Conservation (phyloP, 2,113 vertebrate genomes). For the Acinonyx jubatus region DNA sequence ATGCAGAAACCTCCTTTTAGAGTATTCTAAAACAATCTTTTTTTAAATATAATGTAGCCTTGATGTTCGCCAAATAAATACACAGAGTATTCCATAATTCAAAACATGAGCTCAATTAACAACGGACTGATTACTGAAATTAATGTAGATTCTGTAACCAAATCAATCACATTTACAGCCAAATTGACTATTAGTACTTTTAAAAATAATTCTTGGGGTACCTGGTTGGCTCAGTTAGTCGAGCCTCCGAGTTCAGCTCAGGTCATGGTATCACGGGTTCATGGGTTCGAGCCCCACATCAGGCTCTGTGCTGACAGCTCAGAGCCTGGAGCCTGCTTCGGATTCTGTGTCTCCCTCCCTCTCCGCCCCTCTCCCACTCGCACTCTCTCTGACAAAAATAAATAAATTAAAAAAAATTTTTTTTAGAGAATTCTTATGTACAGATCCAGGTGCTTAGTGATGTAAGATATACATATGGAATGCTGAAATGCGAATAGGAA, state of each 20-base stretch:
- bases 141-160: background rate
- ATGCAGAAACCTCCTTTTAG: background rate
- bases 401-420: too few species aligned
- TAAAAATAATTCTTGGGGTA: background rate
- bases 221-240: too few species aligned
- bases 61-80: slow-evolving; percentile 26
- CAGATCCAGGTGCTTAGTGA: background rate
- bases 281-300: too few species aligned
- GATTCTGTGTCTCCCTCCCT: too few species aligned
- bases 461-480: background rate
- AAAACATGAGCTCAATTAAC: background rate
- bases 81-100: background rate
- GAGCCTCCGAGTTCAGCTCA: too few species aligned
- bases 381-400: too few species aligned
- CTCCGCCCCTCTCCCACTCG: too few species aligned
- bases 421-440: background rate
- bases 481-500: background rate
- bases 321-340: too few species aligned
- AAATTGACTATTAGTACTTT: background rate
- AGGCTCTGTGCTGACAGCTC: too few species aligned
- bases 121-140: background rate
- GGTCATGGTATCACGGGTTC: too few species aligned
- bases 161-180: background rate
- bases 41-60: background rate
- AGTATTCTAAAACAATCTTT: background rate